Conservation (phyloP, 2,113 vertebrate species). For the Tyrannus savana region DNA sequence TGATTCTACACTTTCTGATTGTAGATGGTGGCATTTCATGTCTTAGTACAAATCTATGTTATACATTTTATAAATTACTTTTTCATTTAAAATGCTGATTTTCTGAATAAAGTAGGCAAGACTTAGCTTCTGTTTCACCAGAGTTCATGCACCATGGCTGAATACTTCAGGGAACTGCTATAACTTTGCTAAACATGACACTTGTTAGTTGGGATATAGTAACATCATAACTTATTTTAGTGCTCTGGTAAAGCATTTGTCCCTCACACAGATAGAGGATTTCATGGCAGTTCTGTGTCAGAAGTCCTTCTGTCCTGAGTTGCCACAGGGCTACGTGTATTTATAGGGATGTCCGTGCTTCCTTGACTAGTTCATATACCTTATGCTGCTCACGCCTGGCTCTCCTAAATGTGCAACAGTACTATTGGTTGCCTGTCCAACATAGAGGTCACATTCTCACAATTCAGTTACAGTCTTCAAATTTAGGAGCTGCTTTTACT, state of each 20-base stretch:
- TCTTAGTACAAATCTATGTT: background rate
- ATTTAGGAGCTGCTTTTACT: background rate
- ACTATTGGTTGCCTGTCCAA: rapidly evolving
- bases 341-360: background rate
- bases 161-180: background rate
- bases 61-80: background rate
- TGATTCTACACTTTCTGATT: background rate
- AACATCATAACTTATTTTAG: background rate
- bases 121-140: background rate
- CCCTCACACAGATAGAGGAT: background rate
- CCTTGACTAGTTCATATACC: rapidly evolving
- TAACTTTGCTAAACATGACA: background rate
- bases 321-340: background rate
- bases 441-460: background rate
- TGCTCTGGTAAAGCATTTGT: background rate
- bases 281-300: background rate
- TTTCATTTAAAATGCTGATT: background rate
- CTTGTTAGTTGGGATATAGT: background rate
- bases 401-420: background rate
- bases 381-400: background rate
- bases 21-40: background rate
- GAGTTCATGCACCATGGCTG: background rate
- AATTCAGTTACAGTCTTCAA: background rate
- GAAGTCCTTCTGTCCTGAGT: background rate
- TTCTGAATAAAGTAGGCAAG: background rate